Conservation (phyloP, 2,888 invertebrate species). For the Sphaerophoria rueppellii region DNA sequence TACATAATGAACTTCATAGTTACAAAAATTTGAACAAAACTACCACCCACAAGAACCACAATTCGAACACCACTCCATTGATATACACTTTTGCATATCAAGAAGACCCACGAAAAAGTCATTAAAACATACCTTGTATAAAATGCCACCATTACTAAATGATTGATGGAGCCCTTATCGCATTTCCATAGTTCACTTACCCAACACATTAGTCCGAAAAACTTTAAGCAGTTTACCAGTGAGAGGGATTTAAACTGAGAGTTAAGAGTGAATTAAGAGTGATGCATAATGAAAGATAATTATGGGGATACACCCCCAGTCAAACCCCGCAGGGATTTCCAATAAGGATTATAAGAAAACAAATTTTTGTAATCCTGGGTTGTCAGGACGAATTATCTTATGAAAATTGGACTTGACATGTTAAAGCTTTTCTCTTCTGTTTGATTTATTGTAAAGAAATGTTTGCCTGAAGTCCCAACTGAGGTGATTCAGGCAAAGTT, state of each 20-base stretch:
- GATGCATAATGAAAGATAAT: slow-evolving; percentile 24
- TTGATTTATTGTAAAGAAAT: too few species aligned
- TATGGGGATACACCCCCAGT: slow-evolving; percentile 49
- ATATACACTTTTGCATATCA: slow-evolving; percentile 15
- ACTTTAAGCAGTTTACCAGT: neutral
- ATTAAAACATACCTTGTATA: slow-evolving; percentile 15
- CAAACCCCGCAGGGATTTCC: slow-evolving; percentile 46
- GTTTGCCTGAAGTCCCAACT: too few species aligned
- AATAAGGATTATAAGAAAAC: slow-evolving; percentile 43
- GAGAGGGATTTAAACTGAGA: neutral
- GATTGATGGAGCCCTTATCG: slow-evolving; percentile 70
- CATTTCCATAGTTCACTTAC: slow-evolving; percentile 68
- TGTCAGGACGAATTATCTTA: slow-evolving; percentile 48
- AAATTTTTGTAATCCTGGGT: slow-evolving; percentile 48
- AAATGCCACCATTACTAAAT: slow-evolving; percentile 32
- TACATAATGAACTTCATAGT: too few species aligned
- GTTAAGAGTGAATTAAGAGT: neutral
- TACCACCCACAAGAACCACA: neutral
- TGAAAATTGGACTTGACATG: slow-evolving; percentile 17
- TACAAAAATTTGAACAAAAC: neutral
- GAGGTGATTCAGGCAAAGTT: too few species aligned
- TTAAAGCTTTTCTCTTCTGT: neutral
- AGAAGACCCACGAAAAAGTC: slow-evolving; percentile 61
- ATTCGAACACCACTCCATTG: neutral
- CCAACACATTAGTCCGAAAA: slow-evolving; percentile 47